Evolutionary conservation across 2,113 vertebrate genomes (phyloP).

Genomic region (Heliornis fulica): DNA sequence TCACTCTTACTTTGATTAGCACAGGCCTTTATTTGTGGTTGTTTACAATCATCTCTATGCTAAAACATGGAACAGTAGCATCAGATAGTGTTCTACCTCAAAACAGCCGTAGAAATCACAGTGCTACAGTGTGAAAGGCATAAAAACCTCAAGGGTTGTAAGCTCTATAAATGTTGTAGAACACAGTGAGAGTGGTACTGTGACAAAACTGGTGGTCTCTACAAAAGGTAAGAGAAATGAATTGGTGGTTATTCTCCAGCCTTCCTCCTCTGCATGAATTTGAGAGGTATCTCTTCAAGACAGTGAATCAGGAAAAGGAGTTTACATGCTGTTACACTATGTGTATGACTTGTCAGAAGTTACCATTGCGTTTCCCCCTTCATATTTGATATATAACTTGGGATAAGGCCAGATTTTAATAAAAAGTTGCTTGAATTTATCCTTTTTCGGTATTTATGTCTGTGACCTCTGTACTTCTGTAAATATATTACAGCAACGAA

Average conservation of each 20-base stretch:
- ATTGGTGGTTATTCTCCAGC: background rate
- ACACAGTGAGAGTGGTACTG: background rate
- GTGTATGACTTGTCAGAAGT: background rate
- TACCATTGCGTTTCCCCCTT: background rate
- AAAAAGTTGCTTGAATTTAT: background rate
- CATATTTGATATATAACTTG: background rate
- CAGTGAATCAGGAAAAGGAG: background rate
- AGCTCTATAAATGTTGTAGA: background rate
- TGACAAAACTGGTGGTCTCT: background rate
- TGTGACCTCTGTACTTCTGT: background rate
- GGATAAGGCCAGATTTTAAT: background rate
- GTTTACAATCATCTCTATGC: background rate
- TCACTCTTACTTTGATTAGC: background rate
- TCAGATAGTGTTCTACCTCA: background rate
- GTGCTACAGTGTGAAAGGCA: background rate
- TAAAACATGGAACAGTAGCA: constrained; percentile 6
- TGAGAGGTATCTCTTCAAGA: background rate
- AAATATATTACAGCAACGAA: background rate
- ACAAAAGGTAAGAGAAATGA: background rate
- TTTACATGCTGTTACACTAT: background rate
- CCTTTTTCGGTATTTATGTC: background rate
- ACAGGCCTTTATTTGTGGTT: background rate
- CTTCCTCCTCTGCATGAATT: background rate
- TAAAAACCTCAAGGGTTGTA: background rate
- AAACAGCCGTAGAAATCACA: background rate